Evolutionary conservation across 2,888 invertebrate genomes (phyloP).

Genomic region (Epinotia ramella): DNA sequence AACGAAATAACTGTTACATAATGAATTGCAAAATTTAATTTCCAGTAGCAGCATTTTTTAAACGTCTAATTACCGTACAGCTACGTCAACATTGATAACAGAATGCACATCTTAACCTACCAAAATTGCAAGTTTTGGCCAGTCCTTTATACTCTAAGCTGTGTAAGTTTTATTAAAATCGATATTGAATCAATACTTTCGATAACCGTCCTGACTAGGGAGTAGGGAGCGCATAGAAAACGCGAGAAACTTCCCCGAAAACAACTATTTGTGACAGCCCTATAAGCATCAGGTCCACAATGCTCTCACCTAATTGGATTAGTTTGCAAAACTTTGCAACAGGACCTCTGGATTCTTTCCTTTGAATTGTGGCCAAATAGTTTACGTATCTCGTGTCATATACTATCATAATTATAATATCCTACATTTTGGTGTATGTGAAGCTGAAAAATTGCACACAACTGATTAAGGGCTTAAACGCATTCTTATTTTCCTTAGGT

Average conservation of each 20-base stretch:
- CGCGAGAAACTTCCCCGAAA: neutral
- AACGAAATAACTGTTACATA: neutral
- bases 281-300: conserved; percentile 39
- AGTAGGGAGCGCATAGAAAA: neutral
- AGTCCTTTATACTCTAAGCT: neutral
- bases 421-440: neutral
- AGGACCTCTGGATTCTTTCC: conserved; percentile 62
- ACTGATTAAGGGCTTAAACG: neutral
- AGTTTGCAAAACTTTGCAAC: conserved; percentile 71
- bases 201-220: neutral
- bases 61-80: neutral
- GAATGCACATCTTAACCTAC: neutral
- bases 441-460: neutral
- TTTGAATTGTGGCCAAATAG: conserved; percentile 61
- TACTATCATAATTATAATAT: neutral
- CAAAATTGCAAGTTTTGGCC: neutral
- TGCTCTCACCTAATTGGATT: conserved; percentile 71
- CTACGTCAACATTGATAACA: neutral
- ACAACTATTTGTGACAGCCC: conserved; percentile 35
- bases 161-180: neutral
- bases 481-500: neutral
- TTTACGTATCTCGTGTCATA: conserved; percentile 47
- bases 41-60: neutral
- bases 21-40: neutral
- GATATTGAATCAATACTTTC: conserved; percentile 1